Evolutionary conservation across 1,140 invertebrate genomes (phyloP).

Genomic region (Nymphalis io): DNA sequence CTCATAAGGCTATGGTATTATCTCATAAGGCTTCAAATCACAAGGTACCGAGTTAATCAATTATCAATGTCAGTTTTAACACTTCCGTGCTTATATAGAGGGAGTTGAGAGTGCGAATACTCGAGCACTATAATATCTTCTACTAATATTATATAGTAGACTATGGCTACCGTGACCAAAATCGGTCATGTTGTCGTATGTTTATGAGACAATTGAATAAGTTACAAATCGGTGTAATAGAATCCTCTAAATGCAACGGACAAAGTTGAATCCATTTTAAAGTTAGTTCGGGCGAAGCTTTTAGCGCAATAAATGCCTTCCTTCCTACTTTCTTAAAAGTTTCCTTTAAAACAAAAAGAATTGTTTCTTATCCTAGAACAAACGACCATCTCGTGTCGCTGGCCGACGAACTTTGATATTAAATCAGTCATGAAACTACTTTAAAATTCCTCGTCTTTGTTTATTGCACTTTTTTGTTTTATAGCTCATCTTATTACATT

Average conservation of each 20-base stretch:
- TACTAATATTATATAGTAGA: background rate
- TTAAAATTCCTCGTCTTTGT: slow-evolving; percentile 26
- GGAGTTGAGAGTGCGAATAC: too few species aligned
- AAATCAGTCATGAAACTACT: slow-evolving; percentile 40
- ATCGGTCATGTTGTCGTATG: too few species aligned
- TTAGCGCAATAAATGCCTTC: slow-evolving; percentile 79
- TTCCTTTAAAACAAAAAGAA: slow-evolving; percentile 76
- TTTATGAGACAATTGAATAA: background rate
- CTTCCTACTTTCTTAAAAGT: slow-evolving; percentile 77
- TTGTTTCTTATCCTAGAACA: slow-evolving; percentile 69
- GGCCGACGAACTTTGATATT: slow-evolving; percentile 45
- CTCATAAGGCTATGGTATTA: too few species aligned
- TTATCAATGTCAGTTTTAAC: too few species aligned
- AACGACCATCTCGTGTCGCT: slow-evolving; percentile 56
- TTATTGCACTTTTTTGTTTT: slow-evolving; percentile 30
- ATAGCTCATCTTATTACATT: slow-evolving; percentile 20
- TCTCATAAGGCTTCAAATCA: too few species aligned
- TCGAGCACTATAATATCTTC: too few species aligned
- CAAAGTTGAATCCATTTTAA: slow-evolving; percentile 80
- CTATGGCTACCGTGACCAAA: background rate
- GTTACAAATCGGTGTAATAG: slow-evolving; percentile 51
- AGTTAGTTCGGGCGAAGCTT: slow-evolving; percentile 75
- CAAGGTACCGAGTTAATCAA: too few species aligned
- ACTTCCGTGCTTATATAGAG: too few species aligned
- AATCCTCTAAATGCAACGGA: slow-evolving; percentile 68